These are phyloP conservation scores for Hypothenemus hampei DNA, from an alignment of 1,140 invertebrate genomes.

Conservation along the genomic window DNA sequence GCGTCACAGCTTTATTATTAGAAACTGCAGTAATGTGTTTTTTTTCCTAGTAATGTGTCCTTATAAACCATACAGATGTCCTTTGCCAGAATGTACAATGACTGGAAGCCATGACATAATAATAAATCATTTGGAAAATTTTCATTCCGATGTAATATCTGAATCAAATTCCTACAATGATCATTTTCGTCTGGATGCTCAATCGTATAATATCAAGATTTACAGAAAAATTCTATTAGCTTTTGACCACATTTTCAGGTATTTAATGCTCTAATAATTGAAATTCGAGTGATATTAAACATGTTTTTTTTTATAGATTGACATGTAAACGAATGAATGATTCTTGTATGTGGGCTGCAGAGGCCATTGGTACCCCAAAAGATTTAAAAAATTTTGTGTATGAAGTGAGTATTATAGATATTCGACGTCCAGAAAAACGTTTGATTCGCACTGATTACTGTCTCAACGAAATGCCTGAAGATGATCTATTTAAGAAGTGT, in stretches of 20 bases:
- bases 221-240: constrained; percentile 27
- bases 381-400: constrained; percentile 33
- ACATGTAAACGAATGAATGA: constrained; percentile 32
- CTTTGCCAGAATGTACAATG: constrained; percentile 30
- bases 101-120: constrained; percentile 30
- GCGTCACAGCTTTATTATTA: too few relatives aligned
- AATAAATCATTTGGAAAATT: constrained; percentile 26
- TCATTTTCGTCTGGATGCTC: constrained; percentile 26
- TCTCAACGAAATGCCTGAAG: constrained; percentile 32
- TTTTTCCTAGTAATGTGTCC: constrained; percentile 29
- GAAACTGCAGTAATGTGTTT: too few relatives aligned
- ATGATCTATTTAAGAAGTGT: constrained; percentile 36
- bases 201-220: constrained; percentile 16
- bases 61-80: constrained; percentile 35
- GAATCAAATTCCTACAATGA: constrained; percentile 28
- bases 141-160: constrained; percentile 27
- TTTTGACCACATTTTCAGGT: constrained; percentile 30
- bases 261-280: too few relatives aligned
- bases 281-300: too few relatives aligned
- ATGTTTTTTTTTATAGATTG: constrained; percentile 22
- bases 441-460: constrained; percentile 35
- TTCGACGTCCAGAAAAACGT: constrained; percentile 31
- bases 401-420: constrained; percentile 34
- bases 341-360: constrained; percentile 35
- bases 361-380: constrained; percentile 31